Conservation (phyloP, 2,797 vertebrate species). For the Novumbra hubbsi region DNA sequence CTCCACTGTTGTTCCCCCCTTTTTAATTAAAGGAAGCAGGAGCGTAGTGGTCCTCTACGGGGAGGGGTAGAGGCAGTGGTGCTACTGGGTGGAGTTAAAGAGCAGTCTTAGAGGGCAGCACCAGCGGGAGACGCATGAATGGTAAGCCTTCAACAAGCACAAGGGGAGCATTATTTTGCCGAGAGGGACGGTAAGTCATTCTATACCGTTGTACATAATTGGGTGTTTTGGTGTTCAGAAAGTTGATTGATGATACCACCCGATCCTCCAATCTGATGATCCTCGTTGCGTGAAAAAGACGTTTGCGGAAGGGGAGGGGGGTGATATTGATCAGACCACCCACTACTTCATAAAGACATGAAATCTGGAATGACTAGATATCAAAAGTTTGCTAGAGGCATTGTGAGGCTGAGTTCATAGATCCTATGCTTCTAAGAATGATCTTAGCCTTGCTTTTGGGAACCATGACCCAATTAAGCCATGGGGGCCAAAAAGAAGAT, state of each 20-base stretch:
- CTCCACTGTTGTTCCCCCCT: conserved; percentile 59
- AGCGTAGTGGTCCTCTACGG: conserved; percentile 44
- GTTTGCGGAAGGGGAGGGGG: no score
- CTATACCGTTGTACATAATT: neutral
- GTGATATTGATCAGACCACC: neutral
- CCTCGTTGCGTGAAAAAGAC: neutral
- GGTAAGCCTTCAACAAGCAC: neutral
- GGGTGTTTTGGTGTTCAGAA: conserved; percentile 1
- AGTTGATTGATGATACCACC: neutral
- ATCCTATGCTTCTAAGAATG: no score
- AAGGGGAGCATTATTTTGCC: conserved; percentile 22
- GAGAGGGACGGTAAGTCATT: neutral
- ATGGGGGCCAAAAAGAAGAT: neutral
- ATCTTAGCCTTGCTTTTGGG: no score
- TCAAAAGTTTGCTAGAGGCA: no score
- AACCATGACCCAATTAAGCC: neutral
- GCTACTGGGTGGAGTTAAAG: conserved; percentile 35
- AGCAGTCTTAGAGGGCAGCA: conserved; percentile 39
- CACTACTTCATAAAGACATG: neutral
- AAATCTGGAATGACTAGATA: neutral
- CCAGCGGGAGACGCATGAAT: neutral
- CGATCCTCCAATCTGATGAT: neutral
- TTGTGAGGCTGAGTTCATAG: no score
- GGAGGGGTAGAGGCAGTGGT: conserved; percentile 16
- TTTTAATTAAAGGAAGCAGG: conserved; percentile 75